A percentile compares a stretch with the other conserved stretches of the same genome.
phyloP scores from a whole-genome alignment of 1,140 invertebrate genomes.

The Phthorimaea operculella region DNA sequence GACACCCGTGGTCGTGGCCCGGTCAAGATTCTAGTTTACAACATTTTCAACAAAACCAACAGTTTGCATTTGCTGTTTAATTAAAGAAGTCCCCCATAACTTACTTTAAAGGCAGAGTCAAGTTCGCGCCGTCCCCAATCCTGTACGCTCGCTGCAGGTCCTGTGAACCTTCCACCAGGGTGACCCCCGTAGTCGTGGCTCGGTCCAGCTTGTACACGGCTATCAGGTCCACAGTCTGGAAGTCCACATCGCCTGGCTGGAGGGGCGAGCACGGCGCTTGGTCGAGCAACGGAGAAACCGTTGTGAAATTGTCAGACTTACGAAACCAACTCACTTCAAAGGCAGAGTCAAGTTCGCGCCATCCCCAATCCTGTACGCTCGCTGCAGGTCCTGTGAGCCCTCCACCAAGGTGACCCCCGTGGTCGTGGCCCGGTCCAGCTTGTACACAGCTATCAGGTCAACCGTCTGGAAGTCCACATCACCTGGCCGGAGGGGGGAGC shows the following conservation, averaged over 20 bases:
- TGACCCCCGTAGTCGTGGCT: conserved; percentile 71
- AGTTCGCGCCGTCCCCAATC: too few species aligned
- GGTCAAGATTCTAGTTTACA: too few species aligned
- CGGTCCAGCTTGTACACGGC: conserved; percentile 78
- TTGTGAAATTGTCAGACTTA: conserved; percentile 29
- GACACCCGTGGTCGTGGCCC: too few species aligned
- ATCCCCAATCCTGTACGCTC: conserved; percentile 78
- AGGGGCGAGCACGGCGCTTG: conserved; percentile 71
- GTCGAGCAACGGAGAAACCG: conserved; percentile 18
- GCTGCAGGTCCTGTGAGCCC: conserved; percentile 80
- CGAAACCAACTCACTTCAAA: conserved; percentile 69
- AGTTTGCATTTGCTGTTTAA: too few species aligned
- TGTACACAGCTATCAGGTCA: conserved; percentile 82
- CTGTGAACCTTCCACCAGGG: conserved; percentile 78
- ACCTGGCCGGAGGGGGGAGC: conserved; percentile 73
- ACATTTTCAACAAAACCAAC: too few species aligned
- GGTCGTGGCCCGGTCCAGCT: conserved; percentile 72
- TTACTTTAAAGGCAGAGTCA: too few species aligned
- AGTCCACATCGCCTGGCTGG: conserved; percentile 78
- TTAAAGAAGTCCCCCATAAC: too few species aligned
- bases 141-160: too few species aligned
- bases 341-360: conserved; percentile 76
- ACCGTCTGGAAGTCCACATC: conserved; percentile 82
- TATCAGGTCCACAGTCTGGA: conserved; percentile 84
- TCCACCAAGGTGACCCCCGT: conserved; percentile 75